phyloP scores from a whole-genome alignment of 2,113 vertebrate genomes.

The Malurus melanocephalus region DNA sequence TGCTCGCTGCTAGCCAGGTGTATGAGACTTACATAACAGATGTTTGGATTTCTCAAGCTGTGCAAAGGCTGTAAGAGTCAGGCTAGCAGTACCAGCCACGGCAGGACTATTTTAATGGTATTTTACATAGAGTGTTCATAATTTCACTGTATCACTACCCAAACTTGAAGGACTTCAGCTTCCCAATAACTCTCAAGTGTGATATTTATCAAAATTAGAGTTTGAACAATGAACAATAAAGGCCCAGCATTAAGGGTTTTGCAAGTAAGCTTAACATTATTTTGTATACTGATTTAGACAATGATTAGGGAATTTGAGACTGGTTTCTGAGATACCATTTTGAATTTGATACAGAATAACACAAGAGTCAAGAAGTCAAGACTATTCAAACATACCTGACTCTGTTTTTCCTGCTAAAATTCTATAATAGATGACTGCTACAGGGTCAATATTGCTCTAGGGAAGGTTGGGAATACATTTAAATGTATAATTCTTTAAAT shows the following conservation, averaged over 20 bases:
- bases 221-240: background rate
- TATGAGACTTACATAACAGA: conserved; percentile 31
- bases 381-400: background rate
- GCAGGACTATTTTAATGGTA: background rate
- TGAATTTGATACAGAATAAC: background rate
- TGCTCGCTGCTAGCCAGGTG: conserved; percentile 49
- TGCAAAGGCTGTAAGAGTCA: background rate
- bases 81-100: background rate
- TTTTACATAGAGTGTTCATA: background rate
- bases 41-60: conserved; percentile 50
- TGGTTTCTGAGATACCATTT: background rate
- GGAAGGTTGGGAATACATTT: background rate
- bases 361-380: background rate
- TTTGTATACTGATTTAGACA: background rate
- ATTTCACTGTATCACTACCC: background rate
- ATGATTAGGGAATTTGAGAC: background rate
- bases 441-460: background rate
- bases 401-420: background rate
- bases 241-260: background rate
- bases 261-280: background rate
- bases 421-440: background rate
- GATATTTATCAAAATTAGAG: background rate
- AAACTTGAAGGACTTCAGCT: background rate
- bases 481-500: background rate
- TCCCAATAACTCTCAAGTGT: background rate